A percentile compares a stretch with the other conserved stretches of the same genome.
Conservation (phyloP, 2,113 vertebrate genomes). For the Tretioscincus oriximinensis region DNA sequence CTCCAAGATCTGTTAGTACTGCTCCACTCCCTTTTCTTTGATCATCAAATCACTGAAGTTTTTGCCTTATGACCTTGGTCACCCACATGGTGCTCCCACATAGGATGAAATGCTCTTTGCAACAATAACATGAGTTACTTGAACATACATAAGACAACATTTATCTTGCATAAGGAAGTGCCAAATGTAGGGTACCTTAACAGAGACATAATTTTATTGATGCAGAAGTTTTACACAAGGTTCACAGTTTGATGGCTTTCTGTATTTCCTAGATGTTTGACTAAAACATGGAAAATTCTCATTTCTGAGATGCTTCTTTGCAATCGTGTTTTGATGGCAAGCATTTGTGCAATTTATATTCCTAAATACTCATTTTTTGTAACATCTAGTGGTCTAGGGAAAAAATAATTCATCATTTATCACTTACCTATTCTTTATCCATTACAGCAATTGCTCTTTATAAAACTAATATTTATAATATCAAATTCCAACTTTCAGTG, state of each 20-base stretch:
- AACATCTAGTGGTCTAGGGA: background rate
- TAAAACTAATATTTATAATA: background rate
- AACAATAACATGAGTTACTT: background rate
- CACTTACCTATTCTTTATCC: background rate
- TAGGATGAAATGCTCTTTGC: background rate
- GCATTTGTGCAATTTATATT: background rate
- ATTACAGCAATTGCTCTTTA: background rate
- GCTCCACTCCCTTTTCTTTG: background rate
- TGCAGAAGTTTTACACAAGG: background rate
- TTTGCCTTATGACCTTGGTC: background rate
- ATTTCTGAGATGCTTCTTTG: background rate
- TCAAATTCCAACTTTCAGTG: background rate
- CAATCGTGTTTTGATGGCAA: background rate
- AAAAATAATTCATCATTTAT: background rate
- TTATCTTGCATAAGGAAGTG: conserved; percentile 1
- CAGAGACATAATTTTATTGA: conserved; percentile 1
- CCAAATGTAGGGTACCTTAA: background rate
- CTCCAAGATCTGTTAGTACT: background rate
- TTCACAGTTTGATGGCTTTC: conserved; percentile 2
- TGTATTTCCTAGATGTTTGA: background rate
- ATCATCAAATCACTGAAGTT: background rate
- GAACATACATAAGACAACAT: background rate
- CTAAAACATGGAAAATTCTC: background rate
- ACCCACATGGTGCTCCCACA: background rate
- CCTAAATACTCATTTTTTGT: background rate